Percentiles rank a stretch among this genome's conserved stretches.
Conservation (phyloP, 92 coral and sea anemone genomes). For the Umimayanthus kanabou region DNA sequence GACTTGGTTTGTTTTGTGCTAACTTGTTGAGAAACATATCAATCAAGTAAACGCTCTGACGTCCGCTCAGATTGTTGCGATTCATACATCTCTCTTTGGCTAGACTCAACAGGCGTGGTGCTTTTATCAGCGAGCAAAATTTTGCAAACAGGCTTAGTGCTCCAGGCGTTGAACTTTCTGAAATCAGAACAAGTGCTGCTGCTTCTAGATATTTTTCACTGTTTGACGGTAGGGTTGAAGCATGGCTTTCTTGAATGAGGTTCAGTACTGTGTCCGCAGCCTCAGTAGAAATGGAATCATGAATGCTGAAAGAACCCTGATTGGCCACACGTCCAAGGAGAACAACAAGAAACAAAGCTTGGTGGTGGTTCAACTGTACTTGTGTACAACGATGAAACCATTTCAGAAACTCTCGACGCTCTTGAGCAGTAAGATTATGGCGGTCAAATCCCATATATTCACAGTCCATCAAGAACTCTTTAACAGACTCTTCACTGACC, state of each 20-base stretch:
- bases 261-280: background rate
- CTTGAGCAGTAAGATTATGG: background rate
- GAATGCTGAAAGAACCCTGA: background rate
- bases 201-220: constrained; percentile 15
- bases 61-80: background rate
- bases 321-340: constrained; percentile 62
- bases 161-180: constrained; percentile 24
- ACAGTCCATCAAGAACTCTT: constrained; percentile 55
- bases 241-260: background rate
- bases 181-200: constrained; percentile 30
- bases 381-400: constrained; percentile 15
- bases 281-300: background rate
- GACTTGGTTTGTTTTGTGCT: background rate
- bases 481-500: constrained; percentile 25
- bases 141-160: constrained; percentile 5
- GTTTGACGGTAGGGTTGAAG: constrained; percentile 16
- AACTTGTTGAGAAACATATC: background rate
- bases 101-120: background rate
- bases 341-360: constrained; percentile 54
- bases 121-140: constrained; percentile 17
- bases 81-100: constrained; percentile 15
- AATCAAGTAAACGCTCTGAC: background rate
- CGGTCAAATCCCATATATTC: constrained; percentile 67
- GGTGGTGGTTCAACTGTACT: background rate
- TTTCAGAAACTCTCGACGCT: constrained; percentile 2